A percentile compares a stretch with the other conserved stretches of the same genome.
phyloP scores from a whole-genome alignment of 53 echinoderm and acorn worm genomes.

The Arbacia lixula region DNA sequence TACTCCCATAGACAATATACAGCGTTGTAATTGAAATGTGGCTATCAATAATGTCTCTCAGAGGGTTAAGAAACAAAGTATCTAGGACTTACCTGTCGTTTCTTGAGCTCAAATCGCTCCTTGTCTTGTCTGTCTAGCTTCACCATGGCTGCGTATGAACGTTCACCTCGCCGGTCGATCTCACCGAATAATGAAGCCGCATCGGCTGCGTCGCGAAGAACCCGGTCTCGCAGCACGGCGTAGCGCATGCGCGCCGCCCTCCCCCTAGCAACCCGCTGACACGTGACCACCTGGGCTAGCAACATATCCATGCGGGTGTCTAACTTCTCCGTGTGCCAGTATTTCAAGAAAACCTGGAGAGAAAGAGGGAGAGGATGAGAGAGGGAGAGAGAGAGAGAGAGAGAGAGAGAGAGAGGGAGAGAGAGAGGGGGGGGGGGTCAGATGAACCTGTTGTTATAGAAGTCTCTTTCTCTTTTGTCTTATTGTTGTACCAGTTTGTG shows the following conservation, averaged over 20 bases:
- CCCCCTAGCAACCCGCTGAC: constrained; percentile 83
- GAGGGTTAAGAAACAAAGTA: no score
- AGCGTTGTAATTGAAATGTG: no score
- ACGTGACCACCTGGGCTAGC: constrained; percentile 69
- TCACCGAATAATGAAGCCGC: constrained; percentile 28
- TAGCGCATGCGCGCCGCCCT: constrained; percentile 65
- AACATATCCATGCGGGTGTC: constrained; percentile 83
- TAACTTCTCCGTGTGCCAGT: constrained; percentile 95
- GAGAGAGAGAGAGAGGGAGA: not conserved
- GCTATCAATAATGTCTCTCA: no score
- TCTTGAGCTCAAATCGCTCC: constrained; percentile 74
- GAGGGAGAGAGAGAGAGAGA: no score
- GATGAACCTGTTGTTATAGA: no score
- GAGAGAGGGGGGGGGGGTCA: not conserved
- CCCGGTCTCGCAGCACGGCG: constrained; percentile 40
- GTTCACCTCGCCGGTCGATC: constrained; percentile 41
- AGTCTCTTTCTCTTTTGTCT: no score
- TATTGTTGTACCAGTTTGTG: no score
- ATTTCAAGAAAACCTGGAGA: constrained; percentile 79
- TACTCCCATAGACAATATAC: no score
- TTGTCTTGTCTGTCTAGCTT: constrained; percentile 70
- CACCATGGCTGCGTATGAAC: constrained; percentile 39
- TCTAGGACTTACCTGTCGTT: constrained; percentile 72
- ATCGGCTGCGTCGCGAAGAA: constrained; percentile 17
- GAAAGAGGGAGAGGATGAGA: no score